Evolutionary conservation across 2,888 invertebrate genomes (phyloP).

Genomic region (Noctua comes): DNA sequence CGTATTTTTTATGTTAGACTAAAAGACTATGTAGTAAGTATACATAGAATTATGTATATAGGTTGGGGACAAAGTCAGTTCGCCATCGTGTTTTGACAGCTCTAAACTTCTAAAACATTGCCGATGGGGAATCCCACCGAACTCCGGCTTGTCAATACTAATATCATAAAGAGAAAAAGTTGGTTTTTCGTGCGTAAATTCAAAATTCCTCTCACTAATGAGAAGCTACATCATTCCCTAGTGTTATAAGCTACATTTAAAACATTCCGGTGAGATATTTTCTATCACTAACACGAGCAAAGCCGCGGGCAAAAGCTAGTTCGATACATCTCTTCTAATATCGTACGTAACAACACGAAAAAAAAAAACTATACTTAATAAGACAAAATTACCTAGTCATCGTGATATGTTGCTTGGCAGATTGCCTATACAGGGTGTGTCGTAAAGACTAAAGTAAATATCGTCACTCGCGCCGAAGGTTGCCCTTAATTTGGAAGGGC

Average conservation of each 20-base stretch:
- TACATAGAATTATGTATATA: too few species aligned
- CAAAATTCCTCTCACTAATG: neutral
- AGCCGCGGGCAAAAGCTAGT: neutral
- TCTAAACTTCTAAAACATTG: neutral
- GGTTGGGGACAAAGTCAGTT: neutral
- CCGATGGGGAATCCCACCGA: neutral
- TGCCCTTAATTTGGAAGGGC: constrained; percentile 41
- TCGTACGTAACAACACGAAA: neutral
- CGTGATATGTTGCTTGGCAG: neutral
- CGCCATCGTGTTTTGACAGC: neutral
- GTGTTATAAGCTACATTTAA: neutral
- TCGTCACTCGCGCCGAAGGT: constrained; percentile 38
- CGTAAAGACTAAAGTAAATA: constrained; percentile 40
- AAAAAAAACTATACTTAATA: neutral
- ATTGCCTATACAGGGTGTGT: constrained; percentile 35
- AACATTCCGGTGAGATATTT: neutral
- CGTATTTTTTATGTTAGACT: too few species aligned
- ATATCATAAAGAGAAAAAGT: too few species aligned
- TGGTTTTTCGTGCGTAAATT: too few species aligned
- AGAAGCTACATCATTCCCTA: neutral
- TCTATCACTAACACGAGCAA: neutral
- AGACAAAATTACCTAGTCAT: constrained; percentile 1
- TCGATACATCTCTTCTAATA: neutral
- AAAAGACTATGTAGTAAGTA: too few species aligned
- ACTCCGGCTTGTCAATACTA: too few species aligned